Base-by-base conservation (phyloP, 2,797 vertebrate species). In the Tolypeutes matacus region DNA sequence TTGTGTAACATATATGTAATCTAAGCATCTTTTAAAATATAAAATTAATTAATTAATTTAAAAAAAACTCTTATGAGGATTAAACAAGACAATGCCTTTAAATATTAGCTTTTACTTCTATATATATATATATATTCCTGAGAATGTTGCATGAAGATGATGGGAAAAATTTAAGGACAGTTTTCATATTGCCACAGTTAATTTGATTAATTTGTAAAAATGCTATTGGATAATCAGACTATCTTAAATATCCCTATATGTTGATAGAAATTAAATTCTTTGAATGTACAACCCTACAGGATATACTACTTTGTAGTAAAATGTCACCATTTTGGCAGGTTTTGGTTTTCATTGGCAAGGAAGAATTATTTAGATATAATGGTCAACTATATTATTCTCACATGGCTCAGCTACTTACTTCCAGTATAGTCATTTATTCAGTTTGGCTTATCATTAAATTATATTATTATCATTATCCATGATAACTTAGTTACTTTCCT, bases 361-460 rank as follows among this genome's bases (percentile, higher is more conserved):
- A 88, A 87, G 75, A 86, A 20, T 56, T 62, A 78, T 67, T 95
- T 84, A 89, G 77, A 86, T 39, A 49, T 93, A 86, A 75, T 58
- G 25, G 46, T 46, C 46, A 46, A 6, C 46, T 46, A 46, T 89
- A 58, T 77, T 36, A 62, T 0, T 85, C 67, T 95, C 29, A 85
- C 12, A 17, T 65, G 14, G 7, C 53, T 88, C 11, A 82, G 36
- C 51, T 42, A 31, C 62, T 64, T 64, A 12, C 25, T 64, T 64
- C 29, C 62, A 64, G 27, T 14, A 31, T 64, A 64, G 17, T 73
- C 72, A 64, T 86, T 81, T 84, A 80, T 56, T 96, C 20, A 77
- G 13, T 87, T 93, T 87, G 60, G 17, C 34, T 93, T 93, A 42
- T 87, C 42, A 89, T 91, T 88, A 84, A 86, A 86, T 90, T 89